Evolutionary conservation across 2,888 invertebrate genomes (phyloP), one percentile per base, ranked within the genome.

Genomic region (Trisateles emortualis): DNA sequence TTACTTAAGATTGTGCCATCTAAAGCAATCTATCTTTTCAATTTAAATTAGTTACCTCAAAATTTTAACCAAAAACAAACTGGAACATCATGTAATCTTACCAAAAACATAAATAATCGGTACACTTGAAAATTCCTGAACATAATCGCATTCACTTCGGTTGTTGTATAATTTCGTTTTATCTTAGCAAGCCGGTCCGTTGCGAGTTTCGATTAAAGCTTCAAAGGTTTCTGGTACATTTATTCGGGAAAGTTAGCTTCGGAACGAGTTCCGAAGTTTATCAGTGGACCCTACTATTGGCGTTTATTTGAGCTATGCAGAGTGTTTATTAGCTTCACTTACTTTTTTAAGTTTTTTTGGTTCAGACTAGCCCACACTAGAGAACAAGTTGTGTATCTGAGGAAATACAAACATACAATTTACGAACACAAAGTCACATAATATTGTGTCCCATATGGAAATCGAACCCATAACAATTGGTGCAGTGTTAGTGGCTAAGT

Each of bases 211-310:
- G 84, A 86, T 87, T 84, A 85, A 84, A 78, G 74, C 80, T 85
- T 79, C 80, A 79, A 87, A 87, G 81, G 82, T 86, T 87, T 87
- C 86, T 82, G 84, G 76, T 87, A 86, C 86, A 88, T 88, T 88
- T 87, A 87, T 85, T 86, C 81, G 68, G 60, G 64, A 63, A 85
- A 86, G 79, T 86, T 83, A 80, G 83, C 81, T 85, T 76, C 29
- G 64, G 72, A 83, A 74, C 75, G 81, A 87, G 81, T 86, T 86
- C 55, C 59, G 63, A 77, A 83, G 79, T 81, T 83, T 78, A 74
- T 74, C 72, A 59, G 56, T 49, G 32, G 53, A 54, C 69, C 75
- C 57, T 83, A 86, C 85, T 53, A 74, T 56, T 38, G 29, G 10
- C 19, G 26, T 33, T 4, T 11, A 2, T 9, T 32, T 32, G 11